Evolutionary conservation across 2,797 vertebrate species (phyloP), one percentile per base, ranked within the genome.

Genomic region (Acipenser oxyrinchus): DNA sequence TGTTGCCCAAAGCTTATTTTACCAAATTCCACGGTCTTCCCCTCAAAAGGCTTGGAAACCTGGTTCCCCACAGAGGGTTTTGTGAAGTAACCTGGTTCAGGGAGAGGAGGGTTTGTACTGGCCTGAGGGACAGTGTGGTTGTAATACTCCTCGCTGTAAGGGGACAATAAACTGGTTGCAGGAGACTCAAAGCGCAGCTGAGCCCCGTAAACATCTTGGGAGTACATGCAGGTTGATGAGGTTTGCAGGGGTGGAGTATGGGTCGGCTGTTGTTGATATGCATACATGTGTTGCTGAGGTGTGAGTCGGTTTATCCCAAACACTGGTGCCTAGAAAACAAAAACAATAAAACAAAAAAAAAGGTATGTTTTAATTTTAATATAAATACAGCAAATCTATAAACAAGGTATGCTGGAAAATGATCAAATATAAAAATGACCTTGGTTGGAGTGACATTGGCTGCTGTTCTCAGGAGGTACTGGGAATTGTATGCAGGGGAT

Each of bases 51-150:
- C 79, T 94, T 94, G 71, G 85, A 80, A 66, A 89, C 82, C 3
- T 89, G 89, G 15, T 90, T 74, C 0, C 79, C 83, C 0, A 85
- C 72, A 10, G 93, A 77, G 48, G 93, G 93, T 72, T 98, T 95
- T 64, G 96, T 98, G 78, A 99, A 99, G 80, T 99, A 99, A 7
- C 96, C 97, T 61, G 97, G 96, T 75, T 97, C 95, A 62, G 96
- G 97, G 59, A 99, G 81, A 0, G 93, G 82, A 58, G 95, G 96
- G 73, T 97, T 98, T 55, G 93, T 88, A 69, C 84, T 89, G 69
- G 93, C 87, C 64, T 89, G 94, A 11, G 90, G 86, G 76, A 93
- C 89, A 60, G 78, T 86, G 60, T 94, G 97, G 74, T 87, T 85
- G 68, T 93, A 95, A 78, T 93, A 98, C 70, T 98, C 95, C 71